Evolutionary conservation across 2,113 vertebrate genomes (phyloP), one percentile per base, ranked within the genome.

Genomic region (Tamias sibiricus): DNA sequence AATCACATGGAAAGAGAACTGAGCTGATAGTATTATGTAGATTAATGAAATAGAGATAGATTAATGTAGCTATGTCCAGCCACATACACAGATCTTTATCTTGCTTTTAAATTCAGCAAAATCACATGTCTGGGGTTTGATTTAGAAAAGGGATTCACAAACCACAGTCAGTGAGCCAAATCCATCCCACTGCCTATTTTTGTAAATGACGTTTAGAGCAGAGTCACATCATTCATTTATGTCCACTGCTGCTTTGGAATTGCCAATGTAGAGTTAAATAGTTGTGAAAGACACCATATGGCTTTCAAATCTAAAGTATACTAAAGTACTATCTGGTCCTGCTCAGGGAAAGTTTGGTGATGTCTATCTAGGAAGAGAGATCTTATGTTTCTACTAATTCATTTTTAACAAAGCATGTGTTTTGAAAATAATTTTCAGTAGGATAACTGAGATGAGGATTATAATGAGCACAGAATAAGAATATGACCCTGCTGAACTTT

Each of bases 381-480:
- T 86, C 16, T 82, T 75, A 69, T 5, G 26, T 22, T 69, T 92
- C 62, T 89, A 79, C 59, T 91, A 74, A 94, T 83, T 93, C 57
- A 75, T 32, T 11, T 91, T 77, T 93, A 66, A 87, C 35, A 93
- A 94, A 93, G 37, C 42, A 83, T 82, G 2, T 82, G 24, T 87
- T 96, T 95, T 82, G 42, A 83, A 93, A 92, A 95, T 69, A 88
- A 76, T 59, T 92, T 93, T 93, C 30, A 94, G 11, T 26, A 30
- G 11, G 7, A 62, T 83, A 75, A 95, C 10, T n/a, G 57, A 42
- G 30, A 72, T 90, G 14, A 95, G 8, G 71, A 80, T 94, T 93
- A 79, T n/a, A 90, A 80, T 66, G 74, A 96, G 37, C 22, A 71
- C 5, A 90, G 66, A 80, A 75, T 69, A 87, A 94, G 37, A 92